Conservation (phyloP, 2,113 vertebrate genomes). For the Haemorhous mexicanus region DNA sequence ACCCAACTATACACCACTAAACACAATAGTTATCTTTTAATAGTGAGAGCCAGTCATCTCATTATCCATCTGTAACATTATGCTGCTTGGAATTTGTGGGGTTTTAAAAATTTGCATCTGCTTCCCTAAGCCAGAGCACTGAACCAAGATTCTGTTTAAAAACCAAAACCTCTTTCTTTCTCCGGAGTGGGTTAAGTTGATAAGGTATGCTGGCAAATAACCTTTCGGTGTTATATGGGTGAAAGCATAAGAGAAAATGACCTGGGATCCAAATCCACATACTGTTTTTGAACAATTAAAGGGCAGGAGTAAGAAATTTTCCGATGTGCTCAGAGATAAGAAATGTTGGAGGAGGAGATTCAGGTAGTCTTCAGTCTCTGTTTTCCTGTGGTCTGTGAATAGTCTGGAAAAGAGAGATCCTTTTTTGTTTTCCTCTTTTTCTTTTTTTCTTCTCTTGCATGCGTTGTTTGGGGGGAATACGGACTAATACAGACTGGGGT, state of each 20-base stretch:
- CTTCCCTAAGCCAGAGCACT: background rate
- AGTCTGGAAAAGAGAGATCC: background rate
- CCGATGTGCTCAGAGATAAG: background rate
- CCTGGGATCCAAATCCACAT: background rate
- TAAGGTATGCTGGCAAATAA: background rate
- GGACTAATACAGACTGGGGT: rapidly evolving
- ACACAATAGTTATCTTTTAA: too few relatives aligned
- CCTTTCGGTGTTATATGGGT: background rate
- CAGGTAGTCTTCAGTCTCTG: background rate
- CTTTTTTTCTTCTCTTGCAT: background rate
- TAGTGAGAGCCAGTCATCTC: too few relatives aligned
- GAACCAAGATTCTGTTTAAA: background rate
- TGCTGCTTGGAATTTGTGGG: background rate
- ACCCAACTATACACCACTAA: too few relatives aligned
- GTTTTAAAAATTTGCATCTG: background rate
- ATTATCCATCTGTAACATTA: too few relatives aligned
- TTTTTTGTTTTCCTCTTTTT: background rate
- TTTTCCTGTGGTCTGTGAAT: background rate
- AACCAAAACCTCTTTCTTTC: background rate
- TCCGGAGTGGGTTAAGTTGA: background rate
- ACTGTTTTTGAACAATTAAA: background rate
- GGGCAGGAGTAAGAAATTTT: background rate
- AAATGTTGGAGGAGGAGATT: background rate
- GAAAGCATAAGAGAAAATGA: background rate
- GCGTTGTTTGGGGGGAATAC: background rate